A percentile compares a stretch with the other conserved stretches of the same genome.
Conservation (phyloP, 2,797 vertebrate species). For the Ciconia nigra region DNA sequence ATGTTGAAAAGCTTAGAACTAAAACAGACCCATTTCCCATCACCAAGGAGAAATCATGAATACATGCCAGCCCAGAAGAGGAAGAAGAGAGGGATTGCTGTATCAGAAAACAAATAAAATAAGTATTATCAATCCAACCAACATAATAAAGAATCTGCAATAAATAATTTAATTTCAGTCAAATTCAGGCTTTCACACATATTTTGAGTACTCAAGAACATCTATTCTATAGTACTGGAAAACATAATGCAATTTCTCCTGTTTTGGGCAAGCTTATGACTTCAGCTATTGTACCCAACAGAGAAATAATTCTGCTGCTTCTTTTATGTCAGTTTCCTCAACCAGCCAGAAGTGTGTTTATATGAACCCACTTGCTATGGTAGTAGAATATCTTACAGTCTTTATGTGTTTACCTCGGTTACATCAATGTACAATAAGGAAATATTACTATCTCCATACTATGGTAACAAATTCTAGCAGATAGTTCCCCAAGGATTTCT, state of each 20-base stretch:
- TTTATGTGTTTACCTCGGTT: background rate
- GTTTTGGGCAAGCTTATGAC: background rate
- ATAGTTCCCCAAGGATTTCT: background rate
- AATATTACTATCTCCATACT: background rate
- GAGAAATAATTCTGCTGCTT: background rate
- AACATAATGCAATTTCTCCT: background rate
- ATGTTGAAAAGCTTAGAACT: background rate
- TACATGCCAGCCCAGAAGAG: background rate
- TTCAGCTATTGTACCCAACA: background rate
- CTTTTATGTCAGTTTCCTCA: background rate
- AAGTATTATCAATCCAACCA: background rate
- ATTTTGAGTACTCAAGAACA: background rate
- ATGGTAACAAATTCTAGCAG: background rate
- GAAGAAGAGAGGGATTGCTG: background rate
- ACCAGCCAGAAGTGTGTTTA: background rate
- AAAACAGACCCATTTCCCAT: background rate
- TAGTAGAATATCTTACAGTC: background rate
- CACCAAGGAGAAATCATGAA: background rate
- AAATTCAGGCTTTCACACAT: background rate
- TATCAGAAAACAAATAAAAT: background rate
- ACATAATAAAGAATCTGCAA: background rate
- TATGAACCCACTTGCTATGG: background rate
- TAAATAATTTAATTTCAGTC: background rate
- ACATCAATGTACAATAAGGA: background rate
- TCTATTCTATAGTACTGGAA: background rate